phyloP scores from a whole-genome alignment of 2,888 invertebrate species.

The Bedellia somnulentella region DNA sequence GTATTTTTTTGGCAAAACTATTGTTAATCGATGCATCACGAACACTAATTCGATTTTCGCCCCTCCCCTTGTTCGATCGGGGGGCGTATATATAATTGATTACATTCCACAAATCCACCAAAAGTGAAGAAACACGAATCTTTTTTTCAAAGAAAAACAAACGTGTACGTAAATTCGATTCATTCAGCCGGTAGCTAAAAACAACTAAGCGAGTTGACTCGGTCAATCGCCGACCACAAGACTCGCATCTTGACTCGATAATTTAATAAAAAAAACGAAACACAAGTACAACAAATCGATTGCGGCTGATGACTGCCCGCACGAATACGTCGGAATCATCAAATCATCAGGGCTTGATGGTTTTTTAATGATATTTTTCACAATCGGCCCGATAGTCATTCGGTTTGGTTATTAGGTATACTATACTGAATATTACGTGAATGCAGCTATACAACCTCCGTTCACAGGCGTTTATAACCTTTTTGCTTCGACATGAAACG shows the following conservation, averaged over 20 bases:
- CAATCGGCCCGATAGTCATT: constrained; percentile 58
- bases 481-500: no score
- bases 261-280: constrained; percentile 41
- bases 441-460: constrained; percentile 1
- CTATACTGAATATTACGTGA: constrained; percentile 4
- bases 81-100: no score
- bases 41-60: constrained; percentile 55
- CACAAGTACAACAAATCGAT: constrained; percentile 49
- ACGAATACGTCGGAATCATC: constrained; percentile 42
- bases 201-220: no score
- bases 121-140: no score
- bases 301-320: constrained; percentile 46
- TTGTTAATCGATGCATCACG: constrained; percentile 52
- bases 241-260: constrained; percentile 38
- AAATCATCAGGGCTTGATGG: constrained; percentile 58
- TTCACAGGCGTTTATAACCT: constrained; percentile 6
- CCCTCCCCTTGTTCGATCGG: constrained; percentile 26
- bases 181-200: constrained; percentile 4
- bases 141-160: not conserved
- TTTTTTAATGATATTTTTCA: constrained; percentile 64
- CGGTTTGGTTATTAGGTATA: constrained; percentile 28
- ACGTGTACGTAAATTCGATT: no score
- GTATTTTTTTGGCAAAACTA: constrained; percentile 48
- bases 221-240: no score
- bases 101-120: no score